Base-by-base conservation (phyloP, 1,140 invertebrate genomes). In the Rhizoglyphus robini region DNA sequence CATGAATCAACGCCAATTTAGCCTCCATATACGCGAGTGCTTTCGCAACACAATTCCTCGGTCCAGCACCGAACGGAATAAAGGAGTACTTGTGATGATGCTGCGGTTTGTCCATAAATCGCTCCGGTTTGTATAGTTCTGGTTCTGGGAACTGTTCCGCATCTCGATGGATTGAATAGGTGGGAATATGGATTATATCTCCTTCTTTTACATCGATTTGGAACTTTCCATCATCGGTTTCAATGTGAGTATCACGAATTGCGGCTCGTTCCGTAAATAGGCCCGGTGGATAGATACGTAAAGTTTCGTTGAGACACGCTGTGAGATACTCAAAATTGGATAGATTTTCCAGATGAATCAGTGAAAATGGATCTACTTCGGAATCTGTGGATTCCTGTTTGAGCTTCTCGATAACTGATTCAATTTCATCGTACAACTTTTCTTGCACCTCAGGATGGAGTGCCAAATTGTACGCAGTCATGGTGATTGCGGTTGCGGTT, bases 391-490 rank as follows among this genome's bases (percentile, higher is more conserved):
- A 11, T 23, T 54, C 51, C 23, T 54, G 8, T 20, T 54, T 25
- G 8, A 54, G 20, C 31, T 54, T 54, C 23, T 8, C 8, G 15
- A 54, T 25, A 8, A 54, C 23, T 23, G 51, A 54, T n/a, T 34
- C 29, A 29, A 60, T 60, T n/a, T 29, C 27, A 29, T 32, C 1
- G 29, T 60, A 34, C 4, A 60, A 32, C 36, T 32, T 30, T 60
- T 60, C 58, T 34, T 60, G 58, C 2, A n/a, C 27, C 0, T 79
- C 73, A 0, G 75, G 80, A 65, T 85, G 72, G 20, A 76, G 69
- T 3, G 84, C 81, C 27, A 86, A 69, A 59, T 81, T 73, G 57
- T 81, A 81, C 1, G 78, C 71, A 0, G 79, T 72, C 65, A 82
- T 82, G 0, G 78, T 73, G 29, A 84, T 72, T 0, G 79, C 75